Conservation (phyloP, 2,113 vertebrate genomes). For the Lepidiolamprologus cunningtoni region DNA sequence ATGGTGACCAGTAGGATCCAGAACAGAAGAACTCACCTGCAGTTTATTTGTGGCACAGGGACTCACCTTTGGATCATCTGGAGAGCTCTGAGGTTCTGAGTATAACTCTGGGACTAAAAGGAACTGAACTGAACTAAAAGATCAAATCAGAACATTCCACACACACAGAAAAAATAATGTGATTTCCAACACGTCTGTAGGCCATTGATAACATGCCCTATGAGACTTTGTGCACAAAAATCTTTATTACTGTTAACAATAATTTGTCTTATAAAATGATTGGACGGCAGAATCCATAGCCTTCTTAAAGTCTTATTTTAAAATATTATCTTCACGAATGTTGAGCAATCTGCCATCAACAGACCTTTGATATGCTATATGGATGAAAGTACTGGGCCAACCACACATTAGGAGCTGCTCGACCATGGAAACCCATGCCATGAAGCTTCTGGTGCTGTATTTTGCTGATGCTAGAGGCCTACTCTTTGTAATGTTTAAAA, state of each 20-base stretch:
- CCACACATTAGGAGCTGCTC: neutral
- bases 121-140: neutral
- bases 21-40: neutral
- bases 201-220: neutral
- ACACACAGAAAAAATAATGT: neutral
- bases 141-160: constrained; percentile 4
- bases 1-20: neutral
- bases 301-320: neutral
- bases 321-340: neutral
- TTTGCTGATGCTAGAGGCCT: neutral
- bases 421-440: neutral
- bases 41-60: neutral
- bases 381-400: neutral
- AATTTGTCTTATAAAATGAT: neutral
- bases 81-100: neutral
- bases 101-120: neutral
- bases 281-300: neutral
- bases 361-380: neutral
- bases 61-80: neutral
- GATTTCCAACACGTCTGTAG: constrained; percentile 13
- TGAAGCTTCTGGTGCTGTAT: neutral
- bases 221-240: neutral
- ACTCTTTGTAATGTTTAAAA: neutral
- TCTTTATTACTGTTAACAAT: neutral
- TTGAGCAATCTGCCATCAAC: neutral